Evolutionary conservation across 2,888 invertebrate genomes (phyloP), one percentile per base, ranked within the genome.

Genomic region (Harpalus rufipes): DNA sequence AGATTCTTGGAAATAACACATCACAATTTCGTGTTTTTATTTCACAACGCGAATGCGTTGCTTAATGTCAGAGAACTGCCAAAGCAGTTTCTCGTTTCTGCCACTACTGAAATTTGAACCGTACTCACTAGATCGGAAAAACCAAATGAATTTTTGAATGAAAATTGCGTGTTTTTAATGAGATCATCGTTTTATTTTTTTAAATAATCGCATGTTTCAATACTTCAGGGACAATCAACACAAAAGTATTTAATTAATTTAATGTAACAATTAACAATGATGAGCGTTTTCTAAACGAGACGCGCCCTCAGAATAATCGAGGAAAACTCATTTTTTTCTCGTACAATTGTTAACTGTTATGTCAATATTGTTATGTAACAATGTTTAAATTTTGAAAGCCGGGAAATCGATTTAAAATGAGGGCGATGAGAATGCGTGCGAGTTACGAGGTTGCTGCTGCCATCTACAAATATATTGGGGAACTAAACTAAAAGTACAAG

Each of bases 1-100:
- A 21, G 16, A 74, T 74, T 74, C 18, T 18, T 44, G 16, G 18
- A 44, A 74, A 74, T 44, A 18, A 39, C 18, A 68, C 68, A 74
- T 74, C 41, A 74, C 72, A 44, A 7, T 39, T 68, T 68, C 63
- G 7, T 12, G 63, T 59, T 4, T 32, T 32, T 25, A 63, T 18
- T 59, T 59, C 32, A 39, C 68, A 68, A 39, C 68, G 68, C 32
- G 0, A n/a, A 68, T 32, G 68, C 68, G 39, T 39, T 68, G 68
- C 39, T 14, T 10, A 41, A 39, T 68, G 68, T 68, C 68, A 68
- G 25, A 63, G 25, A 25, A 32, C 32, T 39, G 39, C 68, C 12
- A 21, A 25, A 12, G 63, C 25, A 63, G 63, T 12, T 8, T 25
- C 21, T 5, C 25, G 21, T 18, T 63, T 21, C n/a, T 39, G n/a